Evolutionary conservation across 2,888 invertebrate species (phyloP), one percentile per base, ranked within the genome.

Genomic region (Campaea margaritaria): DNA sequence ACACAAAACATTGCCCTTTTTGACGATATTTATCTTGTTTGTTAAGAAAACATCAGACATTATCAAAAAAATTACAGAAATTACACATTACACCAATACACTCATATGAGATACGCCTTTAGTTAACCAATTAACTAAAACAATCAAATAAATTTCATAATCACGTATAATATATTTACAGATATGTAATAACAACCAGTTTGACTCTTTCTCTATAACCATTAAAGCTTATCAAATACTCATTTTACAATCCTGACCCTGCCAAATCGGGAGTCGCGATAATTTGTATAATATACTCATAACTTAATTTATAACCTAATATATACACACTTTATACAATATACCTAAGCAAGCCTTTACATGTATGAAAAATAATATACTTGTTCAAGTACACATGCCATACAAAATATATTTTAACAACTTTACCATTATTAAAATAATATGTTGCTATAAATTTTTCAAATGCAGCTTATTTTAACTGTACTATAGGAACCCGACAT

Each of bases 111-210:
- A n/a, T n/a, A n/a, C n/a, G n/a, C n/a, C n/a, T n/a, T n/a, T 27
- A 27, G 2, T 27, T 5, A 27, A 27, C 7, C 2, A 27, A 27
- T 27, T 14, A 8, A 36, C 21, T 14, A 52, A 54, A 54, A 46
- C 39, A 28, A 27, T 27, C 12, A 43, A 27, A n/a, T 15, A 42
- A 44, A 39, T 50, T 57, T 39, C 14, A 45, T 39, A 28, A 49
- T 56, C 31, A 21, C 21, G 16, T 49, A 44, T 56, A 50, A 39
- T 50, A 38, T 34, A 28, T 39, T 39, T 13, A 45, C 21, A 21
- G 10, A 31, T 21, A 12, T 16, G 7, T 44, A 49, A 49, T 21
- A 31, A 31, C 31, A 31, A 31, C 31, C 31, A 38, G 43, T 21
- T 39, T 38, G 38, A 44, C 15, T 13, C 31, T 57, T 38, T 15